These are phyloP conservation scores for Nineta flava DNA, from an alignment of 2,888 invertebrate genomes.

Conservation along the genomic window DNA sequence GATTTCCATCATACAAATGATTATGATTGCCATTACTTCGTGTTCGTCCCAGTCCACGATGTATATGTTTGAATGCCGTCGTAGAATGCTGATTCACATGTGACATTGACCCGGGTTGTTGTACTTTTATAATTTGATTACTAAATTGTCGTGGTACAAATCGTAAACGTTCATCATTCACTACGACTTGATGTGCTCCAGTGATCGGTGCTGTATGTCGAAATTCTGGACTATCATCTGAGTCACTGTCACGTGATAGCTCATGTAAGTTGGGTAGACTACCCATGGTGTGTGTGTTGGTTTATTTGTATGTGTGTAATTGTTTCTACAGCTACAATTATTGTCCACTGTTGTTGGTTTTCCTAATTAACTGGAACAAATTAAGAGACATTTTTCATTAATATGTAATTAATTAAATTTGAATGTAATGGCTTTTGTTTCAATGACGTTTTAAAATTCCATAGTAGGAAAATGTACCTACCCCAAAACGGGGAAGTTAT, in stretches of 20 bases:
- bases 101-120: background rate
- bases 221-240: conserved; percentile 17
- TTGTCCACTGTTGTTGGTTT: too few relatives aligned
- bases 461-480: too few relatives aligned
- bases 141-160: background rate
- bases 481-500: too few relatives aligned
- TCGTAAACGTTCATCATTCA: background rate
- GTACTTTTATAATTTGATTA: background rate
- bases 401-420: too few relatives aligned
- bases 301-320: too few relatives aligned
- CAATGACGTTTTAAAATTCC: too few relatives aligned
- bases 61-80: conserved; percentile 12
- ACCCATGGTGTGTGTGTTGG: conserved; percentile 34
- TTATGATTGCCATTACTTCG: conserved; percentile 21
- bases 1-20: conserved; percentile 21
- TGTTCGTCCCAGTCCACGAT: conserved; percentile 21
- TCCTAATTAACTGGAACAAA: too few relatives aligned
- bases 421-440: too few relatives aligned
- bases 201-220: conserved; percentile 14
- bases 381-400: too few relatives aligned
- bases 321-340: too few relatives aligned
- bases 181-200: background rate
- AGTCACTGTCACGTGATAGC: conserved; percentile 25
- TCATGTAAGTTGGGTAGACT: conserved; percentile 50
- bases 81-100: background rate